A percentile compares a stretch with the other conserved stretches of the same genome.
Evolutionary conservation across 1,140 invertebrate genomes (phyloP).

Genomic region (Lordiphosa stackelbergi): DNA sequence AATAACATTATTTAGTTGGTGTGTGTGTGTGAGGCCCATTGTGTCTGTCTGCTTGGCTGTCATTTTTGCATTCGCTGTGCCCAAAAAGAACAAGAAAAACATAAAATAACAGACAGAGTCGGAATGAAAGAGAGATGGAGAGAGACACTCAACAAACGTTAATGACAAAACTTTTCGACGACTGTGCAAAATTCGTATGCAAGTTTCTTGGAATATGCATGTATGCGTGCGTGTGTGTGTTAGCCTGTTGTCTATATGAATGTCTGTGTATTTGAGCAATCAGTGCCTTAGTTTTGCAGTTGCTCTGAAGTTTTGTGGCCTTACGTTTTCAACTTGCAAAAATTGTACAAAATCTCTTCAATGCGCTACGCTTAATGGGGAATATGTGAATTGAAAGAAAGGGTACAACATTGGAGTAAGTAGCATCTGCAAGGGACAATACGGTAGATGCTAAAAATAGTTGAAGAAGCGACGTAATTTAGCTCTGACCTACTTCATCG

Average conservation of each 20-base stretch:
- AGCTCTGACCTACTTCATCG: too few relatives aligned
- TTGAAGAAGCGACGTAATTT: too few relatives aligned
- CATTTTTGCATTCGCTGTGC: constrained; percentile 59
- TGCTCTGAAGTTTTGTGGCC: constrained; percentile 55
- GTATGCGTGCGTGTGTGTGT: constrained; percentile 5
- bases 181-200: constrained; percentile 61
- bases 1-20: constrained; percentile 66
- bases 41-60: constrained; percentile 36
- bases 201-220: constrained; percentile 38
- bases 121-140: constrained; percentile 1
- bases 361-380: constrained; percentile 5
- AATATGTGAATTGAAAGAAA: not conserved
- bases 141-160: constrained; percentile 54
- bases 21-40: constrained; percentile 29
- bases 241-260: constrained; percentile 6
- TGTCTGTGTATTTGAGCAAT: constrained; percentile 57
- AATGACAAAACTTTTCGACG: constrained; percentile 72
- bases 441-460: too few relatives aligned
- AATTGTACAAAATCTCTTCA: constrained; percentile 28
- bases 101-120: constrained; percentile 47
- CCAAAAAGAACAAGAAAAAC: constrained; percentile 54
- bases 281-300: constrained; percentile 54
- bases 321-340: constrained; percentile 43
- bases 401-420: too few relatives aligned
- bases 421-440: too few relatives aligned